Percentiles rank a stretch among this genome's conserved stretches.
Conservation (phyloP, 1,140 invertebrate species). For the Lepidostoma basale region DNA sequence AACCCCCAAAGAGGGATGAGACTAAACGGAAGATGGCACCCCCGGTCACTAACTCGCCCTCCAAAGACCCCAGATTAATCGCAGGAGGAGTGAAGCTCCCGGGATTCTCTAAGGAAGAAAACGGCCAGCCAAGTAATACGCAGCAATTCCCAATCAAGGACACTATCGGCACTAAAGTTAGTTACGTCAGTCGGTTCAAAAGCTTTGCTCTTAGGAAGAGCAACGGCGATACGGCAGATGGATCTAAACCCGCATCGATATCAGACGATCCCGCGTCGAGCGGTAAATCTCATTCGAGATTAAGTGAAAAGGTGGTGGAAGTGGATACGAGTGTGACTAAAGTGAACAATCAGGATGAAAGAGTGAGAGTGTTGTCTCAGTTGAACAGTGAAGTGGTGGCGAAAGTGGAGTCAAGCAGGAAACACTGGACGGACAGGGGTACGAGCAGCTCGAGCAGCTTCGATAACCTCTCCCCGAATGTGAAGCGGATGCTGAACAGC, state of each 20-base stretch:
- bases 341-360: not conserved
- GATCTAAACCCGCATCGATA: too few relatives aligned
- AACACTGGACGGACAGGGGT: conserved; percentile 41
- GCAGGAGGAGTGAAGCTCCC: conserved; percentile 57
- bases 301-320: conserved; percentile 16
- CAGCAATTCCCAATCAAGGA: not conserved
- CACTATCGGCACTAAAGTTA: conserved; percentile 29
- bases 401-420: conserved; percentile 39
- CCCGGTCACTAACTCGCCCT: conserved; percentile 46
- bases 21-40: conserved; percentile 38
- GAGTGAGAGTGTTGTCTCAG: conserved; percentile 25
- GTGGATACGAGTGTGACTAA: conserved; percentile 4
- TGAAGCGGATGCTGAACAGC: conserved; percentile 63
- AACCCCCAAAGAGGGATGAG: conserved; percentile 40
- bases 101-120: conserved; percentile 33
- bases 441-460: conserved; percentile 54
- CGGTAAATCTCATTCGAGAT: conserved; percentile 19
- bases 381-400: conserved; percentile 41
- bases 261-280: too few relatives aligned
- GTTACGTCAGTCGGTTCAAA: conserved; percentile 43
- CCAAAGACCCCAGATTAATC: conserved; percentile 55
- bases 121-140: not conserved
- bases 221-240: too few relatives aligned
- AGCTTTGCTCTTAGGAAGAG: conserved; percentile 39
- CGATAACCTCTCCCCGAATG: conserved; percentile 63